Evolutionary conservation across 2,888 invertebrate species (phyloP).

Genomic region (Drosophila seclusa): DNA sequence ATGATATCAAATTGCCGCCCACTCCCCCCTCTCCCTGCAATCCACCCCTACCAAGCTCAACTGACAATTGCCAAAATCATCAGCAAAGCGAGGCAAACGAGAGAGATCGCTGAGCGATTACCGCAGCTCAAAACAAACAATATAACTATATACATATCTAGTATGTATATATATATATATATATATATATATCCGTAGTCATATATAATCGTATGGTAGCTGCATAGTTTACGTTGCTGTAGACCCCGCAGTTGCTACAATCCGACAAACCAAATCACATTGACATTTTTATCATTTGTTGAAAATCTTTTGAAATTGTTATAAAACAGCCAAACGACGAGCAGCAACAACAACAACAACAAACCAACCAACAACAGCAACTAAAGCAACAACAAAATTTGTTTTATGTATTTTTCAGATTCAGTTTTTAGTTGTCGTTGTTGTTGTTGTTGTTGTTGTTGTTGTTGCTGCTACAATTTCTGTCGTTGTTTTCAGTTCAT

Average conservation of each 20-base stretch:
- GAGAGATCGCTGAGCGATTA: slow-evolving; percentile 43
- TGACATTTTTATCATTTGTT: slow-evolving; percentile 79
- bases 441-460: slow-evolving; percentile 40
- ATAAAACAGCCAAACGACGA: slow-evolving; percentile 73
- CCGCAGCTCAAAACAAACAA: slow-evolving; percentile 39
- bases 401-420: slow-evolving; percentile 54
- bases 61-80: slow-evolving; percentile 55
- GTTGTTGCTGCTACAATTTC: slow-evolving; percentile 61
- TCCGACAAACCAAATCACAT: slow-evolving; percentile 80
- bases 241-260: slow-evolving; percentile 43
- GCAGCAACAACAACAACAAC: slow-evolving; percentile 55
- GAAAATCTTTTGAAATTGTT: slow-evolving; percentile 80
- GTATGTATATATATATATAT: slow-evolving; percentile 7
- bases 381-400: slow-evolving; percentile 39
- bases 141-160: slow-evolving; percentile 25
- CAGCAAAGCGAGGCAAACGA: slow-evolving; percentile 46
- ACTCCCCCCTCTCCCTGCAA: neutral
- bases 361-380: slow-evolving; percentile 44
- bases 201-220: slow-evolving; percentile 38
- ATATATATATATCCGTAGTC: slow-evolving; percentile 10
- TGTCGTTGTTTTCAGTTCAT: slow-evolving; percentile 71
- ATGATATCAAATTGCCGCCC: slow-evolving; percentile 32
- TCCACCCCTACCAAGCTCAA: neutral
- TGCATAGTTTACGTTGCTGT: slow-evolving; percentile 40
- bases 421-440: slow-evolving; percentile 48